A percentile compares a stretch with the other conserved stretches of the same genome.
Evolutionary conservation across 2,797 vertebrate species (phyloP).

Genomic region (Scolopax bukidnonensis): DNA sequence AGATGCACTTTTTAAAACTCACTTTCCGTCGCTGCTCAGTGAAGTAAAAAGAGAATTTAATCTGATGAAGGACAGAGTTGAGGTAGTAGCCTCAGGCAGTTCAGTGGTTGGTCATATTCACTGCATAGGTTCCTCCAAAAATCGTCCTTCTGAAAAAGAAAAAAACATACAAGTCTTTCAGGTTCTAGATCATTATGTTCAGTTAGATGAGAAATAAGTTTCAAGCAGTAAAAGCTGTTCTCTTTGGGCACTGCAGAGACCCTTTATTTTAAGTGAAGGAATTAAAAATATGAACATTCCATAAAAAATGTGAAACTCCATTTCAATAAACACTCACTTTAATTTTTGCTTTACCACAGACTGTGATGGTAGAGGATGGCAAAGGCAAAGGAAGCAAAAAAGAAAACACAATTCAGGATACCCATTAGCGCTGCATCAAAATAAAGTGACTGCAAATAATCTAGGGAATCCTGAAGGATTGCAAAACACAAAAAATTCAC

Average conservation of each 20-base stretch:
- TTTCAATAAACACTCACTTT: background rate
- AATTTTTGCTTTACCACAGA: background rate
- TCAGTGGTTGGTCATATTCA: background rate
- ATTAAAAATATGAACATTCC: background rate
- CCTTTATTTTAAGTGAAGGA: background rate
- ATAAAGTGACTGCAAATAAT: background rate
- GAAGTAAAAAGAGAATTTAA: constrained; percentile 7
- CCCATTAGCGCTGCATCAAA: background rate
- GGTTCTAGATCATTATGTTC: background rate
- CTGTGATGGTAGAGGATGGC: background rate
- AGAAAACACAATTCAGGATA: background rate
- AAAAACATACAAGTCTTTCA: background rate
- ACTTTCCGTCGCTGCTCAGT: constrained; percentile 11
- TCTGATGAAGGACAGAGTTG: background rate
- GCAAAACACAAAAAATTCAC: background rate
- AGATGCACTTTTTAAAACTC: constrained; percentile 5
- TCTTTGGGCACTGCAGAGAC: background rate
- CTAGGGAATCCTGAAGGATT: background rate
- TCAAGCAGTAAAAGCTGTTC: background rate
- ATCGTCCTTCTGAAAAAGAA: constrained; percentile 31
- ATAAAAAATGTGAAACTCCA: background rate
- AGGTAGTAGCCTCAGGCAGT: constrained; percentile 7
- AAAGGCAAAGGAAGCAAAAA: background rate
- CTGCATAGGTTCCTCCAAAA: background rate
- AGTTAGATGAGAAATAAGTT: background rate